Evolutionary conservation across 1,140 invertebrate species (phyloP).

Genomic region (Harlomillsia oculata): DNA sequence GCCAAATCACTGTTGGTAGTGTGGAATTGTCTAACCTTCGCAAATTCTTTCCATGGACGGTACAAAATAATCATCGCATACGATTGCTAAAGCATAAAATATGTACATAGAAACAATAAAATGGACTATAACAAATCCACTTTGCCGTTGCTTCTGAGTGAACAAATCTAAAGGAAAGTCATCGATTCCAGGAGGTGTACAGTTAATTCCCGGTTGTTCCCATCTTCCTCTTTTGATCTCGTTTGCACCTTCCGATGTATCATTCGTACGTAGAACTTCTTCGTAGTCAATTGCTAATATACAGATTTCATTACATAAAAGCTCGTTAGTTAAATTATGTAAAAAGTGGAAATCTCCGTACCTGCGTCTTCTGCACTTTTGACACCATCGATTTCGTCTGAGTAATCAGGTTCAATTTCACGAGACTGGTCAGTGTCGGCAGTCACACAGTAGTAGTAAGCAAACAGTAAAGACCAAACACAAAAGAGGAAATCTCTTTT

Average conservation of each 20-base stretch:
- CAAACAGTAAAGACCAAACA: conserved; percentile 16
- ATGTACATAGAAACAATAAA: conserved; percentile 42
- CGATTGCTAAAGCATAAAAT: conserved; percentile 30
- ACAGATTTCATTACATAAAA: neutral
- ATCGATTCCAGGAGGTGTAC: conserved; percentile 33
- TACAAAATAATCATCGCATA: conserved; percentile 42
- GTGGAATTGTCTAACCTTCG: conserved; percentile 31
- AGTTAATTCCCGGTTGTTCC: conserved; percentile 14
- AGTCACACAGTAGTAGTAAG: conserved; percentile 19
- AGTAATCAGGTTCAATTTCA: too few species aligned
- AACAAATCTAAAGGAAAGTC: conserved; percentile 43
- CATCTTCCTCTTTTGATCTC: conserved; percentile 3
- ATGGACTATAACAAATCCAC: conserved; percentile 41
- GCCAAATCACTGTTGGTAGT: neutral
- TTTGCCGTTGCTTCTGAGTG: conserved; percentile 35
- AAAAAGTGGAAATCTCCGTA: neutral
- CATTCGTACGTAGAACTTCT: neutral
- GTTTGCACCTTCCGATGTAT: neutral
- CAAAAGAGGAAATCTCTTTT: conserved; percentile 15
- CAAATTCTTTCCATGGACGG: conserved; percentile 40
- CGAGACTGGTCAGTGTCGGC: too few species aligned
- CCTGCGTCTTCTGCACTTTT: neutral
- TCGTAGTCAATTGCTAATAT: neutral
- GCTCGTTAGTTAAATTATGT: neutral
- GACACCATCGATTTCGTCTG: neutral